Conservation (phyloP, 2,797 vertebrate species). For the Poeciliopsis paucimaculata region DNA sequence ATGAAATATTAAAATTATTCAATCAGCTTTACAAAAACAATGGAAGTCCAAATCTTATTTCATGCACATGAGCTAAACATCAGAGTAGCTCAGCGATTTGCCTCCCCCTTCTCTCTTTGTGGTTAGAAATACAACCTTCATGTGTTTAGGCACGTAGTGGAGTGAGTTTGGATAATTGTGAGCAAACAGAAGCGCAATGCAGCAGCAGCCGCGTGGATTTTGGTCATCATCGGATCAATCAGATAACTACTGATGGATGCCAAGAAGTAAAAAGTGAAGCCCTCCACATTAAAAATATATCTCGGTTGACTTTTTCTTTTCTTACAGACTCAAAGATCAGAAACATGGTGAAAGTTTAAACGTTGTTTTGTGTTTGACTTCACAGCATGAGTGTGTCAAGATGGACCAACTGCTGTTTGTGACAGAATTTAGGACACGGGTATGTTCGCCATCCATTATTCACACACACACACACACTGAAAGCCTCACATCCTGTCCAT, state of each 20-base stretch:
- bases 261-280: not conserved
- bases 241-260: not conserved
- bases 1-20: not conserved
- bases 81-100: not conserved
- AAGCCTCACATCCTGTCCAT: conserved; percentile 59
- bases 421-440: conserved; percentile 41
- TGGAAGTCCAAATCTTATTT: not conserved
- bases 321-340: not conserved
- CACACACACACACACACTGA: conserved; percentile 2
- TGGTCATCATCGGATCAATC: not conserved
- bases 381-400: conserved; percentile 11
- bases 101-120: not conserved
- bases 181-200: not conserved
- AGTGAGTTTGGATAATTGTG: not conserved
- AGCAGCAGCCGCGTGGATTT: not conserved
- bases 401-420: conserved; percentile 26
- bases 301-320: not conserved
- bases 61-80: not conserved
- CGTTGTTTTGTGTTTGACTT: conserved; percentile 19
- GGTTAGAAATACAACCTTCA: not conserved
- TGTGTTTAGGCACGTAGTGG: not conserved
- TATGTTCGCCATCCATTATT: conserved; percentile 36
- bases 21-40: not conserved
- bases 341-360: conserved; percentile 10
- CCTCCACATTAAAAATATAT: not conserved